phyloP scores from a whole-genome alignment of 2,888 invertebrate species.

The Doris montereyensis region DNA sequence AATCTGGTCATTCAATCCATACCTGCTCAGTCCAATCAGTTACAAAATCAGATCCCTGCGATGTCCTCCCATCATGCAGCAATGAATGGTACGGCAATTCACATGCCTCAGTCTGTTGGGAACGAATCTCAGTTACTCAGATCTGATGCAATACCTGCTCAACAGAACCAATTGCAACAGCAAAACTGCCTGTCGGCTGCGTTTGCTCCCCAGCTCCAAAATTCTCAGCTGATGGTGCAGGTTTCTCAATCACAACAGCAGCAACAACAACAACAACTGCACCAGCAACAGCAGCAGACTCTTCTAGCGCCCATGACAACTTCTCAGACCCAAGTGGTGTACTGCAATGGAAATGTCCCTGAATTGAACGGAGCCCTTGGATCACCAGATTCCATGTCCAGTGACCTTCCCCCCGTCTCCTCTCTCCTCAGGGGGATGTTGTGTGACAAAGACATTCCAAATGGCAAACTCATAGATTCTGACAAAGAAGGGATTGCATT shows the following conservation, averaged over 20 bases:
- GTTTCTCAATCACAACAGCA: background rate
- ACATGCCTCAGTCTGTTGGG: slow-evolving; percentile 12
- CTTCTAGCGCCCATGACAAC: background rate
- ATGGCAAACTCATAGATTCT: slow-evolving; percentile 27
- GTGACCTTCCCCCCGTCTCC: slow-evolving; percentile 45
- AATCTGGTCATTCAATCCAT: slow-evolving; percentile 33
- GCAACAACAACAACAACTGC: slow-evolving; percentile 8
- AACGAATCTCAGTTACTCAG: slow-evolving; percentile 33
- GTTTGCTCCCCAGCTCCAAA: no score
- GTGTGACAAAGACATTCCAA: slow-evolving; percentile 34
- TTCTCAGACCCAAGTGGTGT: no score
- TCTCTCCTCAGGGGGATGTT: slow-evolving; percentile 17
- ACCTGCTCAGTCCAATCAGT: slow-evolving; percentile 11
- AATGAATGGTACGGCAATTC: slow-evolving; percentile 4
- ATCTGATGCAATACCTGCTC: slow-evolving; percentile 32
- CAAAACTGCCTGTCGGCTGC: no score
- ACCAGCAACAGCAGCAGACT: background rate
- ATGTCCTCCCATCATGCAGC: background rate
- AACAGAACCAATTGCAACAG: slow-evolving; percentile 39
- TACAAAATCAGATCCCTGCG: background rate
- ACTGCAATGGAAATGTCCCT: slow-evolving; percentile 43
- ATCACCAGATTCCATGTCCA: slow-evolving; percentile 43
- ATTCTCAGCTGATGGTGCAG: background rate
- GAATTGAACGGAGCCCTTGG: slow-evolving; percentile 41
- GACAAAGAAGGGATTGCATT: background rate